Evolutionary conservation across 37 sponge, comb jelly and placozoan genomes (phyloP), one percentile per base, ranked within the genome.

Genomic region (Diacarnus erythraeanus): DNA sequence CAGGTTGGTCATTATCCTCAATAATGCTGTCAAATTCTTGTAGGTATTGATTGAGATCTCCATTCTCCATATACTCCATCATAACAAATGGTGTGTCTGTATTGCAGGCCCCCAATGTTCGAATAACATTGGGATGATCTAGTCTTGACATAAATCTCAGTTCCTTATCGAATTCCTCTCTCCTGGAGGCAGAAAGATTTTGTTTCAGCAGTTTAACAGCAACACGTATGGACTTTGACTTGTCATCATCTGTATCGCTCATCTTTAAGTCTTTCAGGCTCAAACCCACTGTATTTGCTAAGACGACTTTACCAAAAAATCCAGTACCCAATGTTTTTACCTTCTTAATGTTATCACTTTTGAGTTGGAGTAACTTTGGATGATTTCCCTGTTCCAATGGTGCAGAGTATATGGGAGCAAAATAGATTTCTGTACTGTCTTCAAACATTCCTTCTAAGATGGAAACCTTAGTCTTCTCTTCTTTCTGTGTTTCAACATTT

Each of bases 21-120:
- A 58, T 8, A n/a, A 58, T 59, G 12, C 64, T 59, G 36, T 86
- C 44, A 60, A 72, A 74, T 25, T 87, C 75, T 76, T 89, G 59
- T 36, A 95, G 72, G 70, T 60, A 89, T 76, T 92, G 83, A 72
- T 92, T 84, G 38, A 95, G 80, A 71, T 95, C 96, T 70, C 93
- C 93, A 40, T 88, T 92, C 71, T 95, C 89, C 93, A 95, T 90
- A 73, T 91, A 95, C 79, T 94, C 95, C 85, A 94, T 94, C 71
- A 94, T 75, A 21, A 93, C 85, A 79, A 93, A 93, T 0, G 77
- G 72, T 47, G 51, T 15, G 51, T 60, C 92, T 5, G 9, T 60
- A 18, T 4, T 26, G 61, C 89, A 88, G n/a, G 86, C 84, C 22
- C 83, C 91, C 31, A 91, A 77, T 2, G 86, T 76, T 0, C 91